These are phyloP conservation scores for Melitaea cinxia DNA, from an alignment of 1,140 invertebrate species.

Conservation along the genomic window DNA sequence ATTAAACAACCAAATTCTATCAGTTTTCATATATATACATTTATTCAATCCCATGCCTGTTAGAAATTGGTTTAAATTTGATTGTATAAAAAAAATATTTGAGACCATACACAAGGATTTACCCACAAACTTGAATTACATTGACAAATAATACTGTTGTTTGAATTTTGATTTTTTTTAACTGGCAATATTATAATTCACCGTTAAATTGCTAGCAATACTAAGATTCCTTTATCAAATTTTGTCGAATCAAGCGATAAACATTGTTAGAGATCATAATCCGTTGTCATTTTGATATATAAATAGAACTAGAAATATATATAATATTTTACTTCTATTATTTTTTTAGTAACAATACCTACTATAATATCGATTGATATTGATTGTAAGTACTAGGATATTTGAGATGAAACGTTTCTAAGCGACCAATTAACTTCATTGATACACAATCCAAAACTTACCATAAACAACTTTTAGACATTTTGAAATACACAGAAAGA, in stretches of 20 bases:
- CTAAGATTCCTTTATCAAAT: background rate
- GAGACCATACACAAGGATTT: no score
- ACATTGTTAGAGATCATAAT: conserved; percentile 19
- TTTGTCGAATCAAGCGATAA: background rate
- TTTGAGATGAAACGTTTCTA: no score
- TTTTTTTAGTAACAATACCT: background rate
- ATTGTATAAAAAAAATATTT: conserved; percentile 2
- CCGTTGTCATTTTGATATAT: conserved; percentile 24
- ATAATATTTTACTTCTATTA: background rate
- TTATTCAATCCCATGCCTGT: background rate
- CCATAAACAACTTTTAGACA: no score
- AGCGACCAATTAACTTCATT: no score
- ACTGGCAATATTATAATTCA: conserved; percentile 16
- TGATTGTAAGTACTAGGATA: background rate
- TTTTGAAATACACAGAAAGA: no score
- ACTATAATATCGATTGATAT: background rate
- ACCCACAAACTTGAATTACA: background rate
- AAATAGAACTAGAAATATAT: background rate
- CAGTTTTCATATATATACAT: conserved; percentile 3
- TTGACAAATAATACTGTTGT: conserved; percentile 6
- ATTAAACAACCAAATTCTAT: conserved; percentile 19
- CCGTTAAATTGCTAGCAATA: conserved; percentile 14
- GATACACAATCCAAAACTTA: no score
- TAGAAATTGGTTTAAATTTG: background rate
- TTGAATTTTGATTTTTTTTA: background rate